Conservation (phyloP, 2,888 invertebrate species). For the Alsophila aescularia region DNA sequence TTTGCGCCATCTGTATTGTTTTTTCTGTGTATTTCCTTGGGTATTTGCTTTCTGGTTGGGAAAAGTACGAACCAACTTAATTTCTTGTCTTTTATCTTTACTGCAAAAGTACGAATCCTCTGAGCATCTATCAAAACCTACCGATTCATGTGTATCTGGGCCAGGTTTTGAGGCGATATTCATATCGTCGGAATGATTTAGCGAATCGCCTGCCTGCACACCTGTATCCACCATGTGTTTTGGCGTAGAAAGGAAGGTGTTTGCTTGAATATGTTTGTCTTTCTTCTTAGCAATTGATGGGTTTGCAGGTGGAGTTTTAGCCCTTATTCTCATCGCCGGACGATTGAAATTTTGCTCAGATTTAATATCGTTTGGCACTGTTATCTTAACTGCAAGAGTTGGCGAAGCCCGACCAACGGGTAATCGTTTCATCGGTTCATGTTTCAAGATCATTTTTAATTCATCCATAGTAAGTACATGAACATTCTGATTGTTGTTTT, state of each 20-base stretch:
- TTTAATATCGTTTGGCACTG: conserved; percentile 21
- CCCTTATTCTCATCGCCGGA: not conserved
- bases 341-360: not conserved
- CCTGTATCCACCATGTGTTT: not conserved
- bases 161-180: not conserved
- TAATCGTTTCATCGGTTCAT: not conserved
- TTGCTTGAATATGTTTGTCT: not conserved
- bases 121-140: not conserved
- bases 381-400: conserved; percentile 22
- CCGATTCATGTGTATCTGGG: not conserved
- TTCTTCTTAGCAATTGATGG: not conserved
- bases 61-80: not conserved
- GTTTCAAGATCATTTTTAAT: conserved; percentile 21
- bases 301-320: not conserved
- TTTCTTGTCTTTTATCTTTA: not conserved
- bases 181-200: not conserved
- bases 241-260: not conserved
- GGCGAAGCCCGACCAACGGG: conserved; percentile 8
- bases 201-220: not conserved
- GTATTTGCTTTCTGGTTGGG: conserved; percentile 2
- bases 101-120: not conserved
- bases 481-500: conserved; percentile 6
- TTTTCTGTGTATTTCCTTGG: conserved; percentile 38
- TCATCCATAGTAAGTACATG: conserved; percentile 25
- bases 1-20: conserved; percentile 55